Percentiles rank a stretch among this genome's conserved stretches.
These are phyloP conservation scores for Amitus sp. DNA, from an alignment of 2,888 invertebrate species.

Conservation along the genomic window DNA sequence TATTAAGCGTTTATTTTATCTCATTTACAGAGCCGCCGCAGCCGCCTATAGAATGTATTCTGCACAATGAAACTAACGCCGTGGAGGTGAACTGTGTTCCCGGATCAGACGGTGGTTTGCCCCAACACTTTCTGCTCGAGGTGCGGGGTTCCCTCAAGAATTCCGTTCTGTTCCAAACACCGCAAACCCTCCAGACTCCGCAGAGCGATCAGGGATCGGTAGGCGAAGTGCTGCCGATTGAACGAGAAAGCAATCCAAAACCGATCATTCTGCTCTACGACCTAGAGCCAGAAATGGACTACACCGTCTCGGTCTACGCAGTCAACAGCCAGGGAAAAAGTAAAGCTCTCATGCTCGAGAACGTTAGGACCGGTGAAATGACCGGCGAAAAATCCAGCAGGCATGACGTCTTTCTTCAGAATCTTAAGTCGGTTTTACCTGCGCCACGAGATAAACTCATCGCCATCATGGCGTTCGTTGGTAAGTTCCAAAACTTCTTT, in stretches of 20 bases:
- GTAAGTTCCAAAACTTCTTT: constrained; percentile 42
- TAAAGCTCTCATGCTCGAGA: constrained; percentile 77
- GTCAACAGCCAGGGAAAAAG: constrained; percentile 85
- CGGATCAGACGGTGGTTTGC: constrained; percentile 83
- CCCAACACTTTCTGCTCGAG: constrained; percentile 85
- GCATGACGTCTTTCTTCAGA: constrained; percentile 52
- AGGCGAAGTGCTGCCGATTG: constrained; percentile 53
- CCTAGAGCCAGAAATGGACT: constrained; percentile 79
- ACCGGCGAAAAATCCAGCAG: constrained; percentile 44
- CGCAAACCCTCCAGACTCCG: constrained; percentile 58
- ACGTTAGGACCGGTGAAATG: constrained; percentile 66
- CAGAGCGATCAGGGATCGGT: constrained; percentile 54
- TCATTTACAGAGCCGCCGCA: constrained; percentile 76
- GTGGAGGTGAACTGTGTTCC: constrained; percentile 79
- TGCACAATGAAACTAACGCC: constrained; percentile 74
- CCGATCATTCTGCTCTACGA: constrained; percentile 80
- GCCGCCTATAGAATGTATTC: constrained; percentile 78
- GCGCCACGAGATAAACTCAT: constrained; percentile 53
- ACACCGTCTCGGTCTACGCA: constrained; percentile 83
- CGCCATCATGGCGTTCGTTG: constrained; percentile 54
- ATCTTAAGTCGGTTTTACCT: constrained; percentile 55
- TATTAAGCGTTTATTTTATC: constrained; percentile 38
- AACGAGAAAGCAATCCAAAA: constrained; percentile 58
- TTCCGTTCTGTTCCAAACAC: constrained; percentile 58
- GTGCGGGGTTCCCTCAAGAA: constrained; percentile 65